Evolutionary conservation across 2,113 vertebrate species (phyloP), one percentile per base, ranked within the genome.

Genomic region (Psophia crepitans): DNA sequence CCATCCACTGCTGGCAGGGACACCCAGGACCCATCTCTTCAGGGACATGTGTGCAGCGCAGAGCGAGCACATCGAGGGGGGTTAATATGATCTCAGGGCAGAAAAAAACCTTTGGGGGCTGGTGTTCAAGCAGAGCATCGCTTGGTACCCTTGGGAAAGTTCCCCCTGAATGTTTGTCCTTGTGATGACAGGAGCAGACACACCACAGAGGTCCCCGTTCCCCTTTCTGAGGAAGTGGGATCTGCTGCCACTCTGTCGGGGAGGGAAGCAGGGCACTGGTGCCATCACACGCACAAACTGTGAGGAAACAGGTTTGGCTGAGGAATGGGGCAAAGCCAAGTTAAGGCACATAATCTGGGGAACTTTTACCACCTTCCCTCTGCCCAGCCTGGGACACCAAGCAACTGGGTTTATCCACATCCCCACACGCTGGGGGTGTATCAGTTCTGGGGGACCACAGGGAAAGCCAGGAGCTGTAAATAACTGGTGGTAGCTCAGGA

Each of bases 191-290:
- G 60, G 41, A 68, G 28, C 1, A 2, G 54, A 37, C 58, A 71
- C 2, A 37, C 18, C 3, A 1, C 27, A 43, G 30, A 63, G 20
- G 9, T 48, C 22, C n/a, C 54, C 26, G 22, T 54, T 13, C 30
- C 49, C 7, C 2, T 78, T 63, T 64, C 54, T 46, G 64, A 58
- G 37, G 17, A 21, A 63, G 57, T 1, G 1, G 28, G 19, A 66
- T 27, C 19, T 39, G 58, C 64, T 56, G 28, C 16, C 27, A 11
- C 44, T 17, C 12, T 1, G 3, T 6, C 0, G 0, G 19, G 9
- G 26, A 26, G 5, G 15, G 14, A 27, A 41, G 28, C 16, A 15
- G 10, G 68, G n/a, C 33, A 11, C 46, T 82, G 26, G 28, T 82
- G 26, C 26, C 32, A 6, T 13, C 8, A 8, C 41, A 21, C 39